These are phyloP conservation scores for Triplophysa yarkandensis DNA, from an alignment of 2,797 vertebrate species.

Conservation along the genomic window DNA sequence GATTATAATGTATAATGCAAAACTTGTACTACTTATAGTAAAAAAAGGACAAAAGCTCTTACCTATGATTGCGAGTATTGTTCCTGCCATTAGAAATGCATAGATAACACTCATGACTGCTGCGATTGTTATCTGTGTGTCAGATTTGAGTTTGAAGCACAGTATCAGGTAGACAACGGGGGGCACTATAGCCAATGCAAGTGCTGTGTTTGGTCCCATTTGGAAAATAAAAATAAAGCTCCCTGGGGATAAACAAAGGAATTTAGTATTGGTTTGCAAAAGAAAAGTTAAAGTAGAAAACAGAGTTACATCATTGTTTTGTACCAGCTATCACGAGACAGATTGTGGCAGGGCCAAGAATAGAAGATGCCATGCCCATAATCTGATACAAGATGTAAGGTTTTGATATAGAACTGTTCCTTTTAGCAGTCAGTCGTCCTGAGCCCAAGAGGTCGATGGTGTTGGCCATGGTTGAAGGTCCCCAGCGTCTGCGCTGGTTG, in stretches of 20 bases:
- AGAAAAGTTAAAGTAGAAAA: not conserved
- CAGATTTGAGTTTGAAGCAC: slow-evolving; percentile 71
- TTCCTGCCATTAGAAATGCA: slow-evolving; percentile 71
- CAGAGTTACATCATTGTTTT: not conserved
- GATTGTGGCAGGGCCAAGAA: slow-evolving; percentile 73
- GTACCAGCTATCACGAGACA: slow-evolving; percentile 74
- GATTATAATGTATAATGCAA: too few species aligned
- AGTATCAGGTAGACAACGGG: slow-evolving; percentile 65
- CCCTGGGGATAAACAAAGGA: slow-evolving; percentile 59
- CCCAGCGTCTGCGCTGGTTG: slow-evolving; percentile 78
- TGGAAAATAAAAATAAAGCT: slow-evolving; percentile 58
- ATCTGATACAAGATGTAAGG: slow-evolving; percentile 75
- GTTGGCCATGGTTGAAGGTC: slow-evolving; percentile 77
- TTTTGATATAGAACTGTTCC: slow-evolving; percentile 72
- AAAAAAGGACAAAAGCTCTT: slow-evolving; percentile 9
- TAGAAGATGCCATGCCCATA: slow-evolving; percentile 62
- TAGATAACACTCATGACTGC: slow-evolving; percentile 69
- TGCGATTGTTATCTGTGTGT: slow-evolving; percentile 72
- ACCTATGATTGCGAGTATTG: slow-evolving; percentile 69
- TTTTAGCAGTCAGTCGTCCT: slow-evolving; percentile 57
- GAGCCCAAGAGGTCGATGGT: slow-evolving; percentile 68
- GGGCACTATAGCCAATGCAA: slow-evolving; percentile 64
- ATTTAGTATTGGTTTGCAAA: not conserved
- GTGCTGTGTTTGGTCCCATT: not conserved
- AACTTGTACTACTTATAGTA: too few species aligned